Conservation (phyloP, 2,113 vertebrate genomes). For the Vimba vimba region DNA sequence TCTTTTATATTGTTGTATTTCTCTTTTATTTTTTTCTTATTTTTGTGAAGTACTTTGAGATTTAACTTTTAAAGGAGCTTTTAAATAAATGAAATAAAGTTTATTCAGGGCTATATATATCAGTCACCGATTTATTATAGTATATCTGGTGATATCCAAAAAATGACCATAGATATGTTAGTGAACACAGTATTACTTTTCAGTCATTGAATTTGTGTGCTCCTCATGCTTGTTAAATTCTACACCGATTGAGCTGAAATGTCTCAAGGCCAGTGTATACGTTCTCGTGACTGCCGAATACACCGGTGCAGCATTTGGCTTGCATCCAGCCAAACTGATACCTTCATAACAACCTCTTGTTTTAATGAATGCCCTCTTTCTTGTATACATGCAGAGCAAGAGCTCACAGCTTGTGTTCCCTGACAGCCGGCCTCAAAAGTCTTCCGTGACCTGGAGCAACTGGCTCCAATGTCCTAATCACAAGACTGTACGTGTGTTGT, state of each 20-base stretch:
- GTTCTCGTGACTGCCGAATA: constrained; percentile 9
- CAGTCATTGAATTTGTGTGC: neutral
- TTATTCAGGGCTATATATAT: neutral
- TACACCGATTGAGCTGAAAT: neutral
- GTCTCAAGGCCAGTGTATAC: constrained; percentile 10
- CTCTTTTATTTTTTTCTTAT: too few relatives aligned
- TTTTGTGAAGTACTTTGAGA: too few relatives aligned
- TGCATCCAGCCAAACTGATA: constrained; percentile 56
- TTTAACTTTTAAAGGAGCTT: too few relatives aligned
- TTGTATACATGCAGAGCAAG: constrained; percentile 46
- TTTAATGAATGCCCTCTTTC: constrained; percentile 68
- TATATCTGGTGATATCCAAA: neutral
- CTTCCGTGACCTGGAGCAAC: neutral
- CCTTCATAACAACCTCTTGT: constrained; percentile 61
- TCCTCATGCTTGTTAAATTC: neutral
- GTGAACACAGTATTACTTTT: neutral
- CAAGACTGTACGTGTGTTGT: constrained; percentile 36
- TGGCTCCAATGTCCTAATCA: constrained; percentile 43
- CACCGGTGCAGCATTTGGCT: constrained; percentile 45
- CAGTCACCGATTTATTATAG: neutral
- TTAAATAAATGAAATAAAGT: too few relatives aligned
- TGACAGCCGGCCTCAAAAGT: constrained; percentile 34
- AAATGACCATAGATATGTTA: neutral
- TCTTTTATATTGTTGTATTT: too few relatives aligned
- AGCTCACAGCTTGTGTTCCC: constrained; percentile 44